phyloP scores from a whole-genome alignment of 2,797 vertebrate species.

The Chromobotia macracanthus region DNA sequence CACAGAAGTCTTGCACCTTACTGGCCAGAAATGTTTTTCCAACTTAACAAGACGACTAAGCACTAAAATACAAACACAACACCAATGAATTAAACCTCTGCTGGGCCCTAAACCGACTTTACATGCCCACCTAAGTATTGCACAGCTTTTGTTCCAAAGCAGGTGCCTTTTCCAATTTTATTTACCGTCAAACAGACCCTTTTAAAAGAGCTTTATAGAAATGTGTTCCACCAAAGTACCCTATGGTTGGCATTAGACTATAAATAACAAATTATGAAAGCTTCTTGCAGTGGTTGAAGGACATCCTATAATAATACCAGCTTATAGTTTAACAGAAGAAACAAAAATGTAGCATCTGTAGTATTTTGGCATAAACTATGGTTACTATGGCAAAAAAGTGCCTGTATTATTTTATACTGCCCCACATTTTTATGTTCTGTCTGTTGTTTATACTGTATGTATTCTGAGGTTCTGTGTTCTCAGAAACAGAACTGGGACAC shows the following conservation, averaged over 20 bases:
- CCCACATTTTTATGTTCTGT: constrained; percentile 64
- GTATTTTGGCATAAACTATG: not conserved
- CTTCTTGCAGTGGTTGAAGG: not conserved
- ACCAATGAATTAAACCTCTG: constrained; percentile 18
- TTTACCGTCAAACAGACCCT: constrained; percentile 66
- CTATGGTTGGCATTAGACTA: not conserved
- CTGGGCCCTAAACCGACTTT: constrained; percentile 36
- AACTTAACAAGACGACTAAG: constrained; percentile 31
- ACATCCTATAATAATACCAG: not conserved
- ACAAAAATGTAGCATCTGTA: not conserved
- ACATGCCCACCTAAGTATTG: constrained; percentile 10
- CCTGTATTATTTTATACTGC: constrained; percentile 10
- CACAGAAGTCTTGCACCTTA: constrained; percentile 16
- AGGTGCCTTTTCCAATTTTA: constrained; percentile 35
- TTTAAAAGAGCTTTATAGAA: constrained; percentile 61
- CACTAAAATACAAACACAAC: constrained; percentile 2
- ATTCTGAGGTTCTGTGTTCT: constrained; percentile 41
- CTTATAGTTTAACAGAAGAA: not conserved
- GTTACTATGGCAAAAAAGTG: not conserved
- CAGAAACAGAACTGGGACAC: constrained; percentile 62
- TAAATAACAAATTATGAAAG: not conserved
- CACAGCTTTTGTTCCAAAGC: constrained; percentile 19
- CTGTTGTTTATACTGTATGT: constrained; percentile 5
- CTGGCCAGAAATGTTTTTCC: constrained; percentile 24
- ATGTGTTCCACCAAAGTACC: constrained; percentile 30